Conservation (phyloP, 2,113 vertebrate genomes). For the Amphiprion ocellaris region DNA sequence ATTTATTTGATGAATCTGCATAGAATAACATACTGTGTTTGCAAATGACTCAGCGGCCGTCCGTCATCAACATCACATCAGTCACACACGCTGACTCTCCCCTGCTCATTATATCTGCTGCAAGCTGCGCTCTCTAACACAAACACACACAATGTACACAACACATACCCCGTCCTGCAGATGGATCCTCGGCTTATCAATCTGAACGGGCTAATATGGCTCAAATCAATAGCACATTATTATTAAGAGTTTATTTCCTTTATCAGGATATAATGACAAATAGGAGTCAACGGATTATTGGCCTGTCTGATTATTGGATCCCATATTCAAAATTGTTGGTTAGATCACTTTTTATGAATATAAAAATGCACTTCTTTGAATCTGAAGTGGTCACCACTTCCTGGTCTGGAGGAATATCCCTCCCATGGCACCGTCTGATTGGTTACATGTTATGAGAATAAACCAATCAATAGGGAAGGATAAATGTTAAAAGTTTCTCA, state of each 20-base stretch:
- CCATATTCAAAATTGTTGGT: too few species aligned
- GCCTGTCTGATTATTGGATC: neutral
- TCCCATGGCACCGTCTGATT: too few species aligned
- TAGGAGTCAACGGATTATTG: too few species aligned
- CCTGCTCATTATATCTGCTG: conserved; percentile 52
- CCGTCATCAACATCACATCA: conserved; percentile 63
- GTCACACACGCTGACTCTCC: conserved; percentile 59
- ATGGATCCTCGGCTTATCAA: neutral
- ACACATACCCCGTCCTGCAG: conserved; percentile 12
- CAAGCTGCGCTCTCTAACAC: conserved; percentile 48
- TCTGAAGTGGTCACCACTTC: too few species aligned
- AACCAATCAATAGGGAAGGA: too few species aligned
- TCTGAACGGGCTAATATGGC: too few species aligned
- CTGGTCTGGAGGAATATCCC: too few species aligned
- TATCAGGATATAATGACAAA: neutral
- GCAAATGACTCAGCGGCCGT: conserved; percentile 58
- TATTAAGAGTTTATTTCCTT: neutral
- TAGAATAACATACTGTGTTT: conserved; percentile 53
- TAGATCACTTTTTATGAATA: too few species aligned
- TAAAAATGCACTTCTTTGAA: too few species aligned
- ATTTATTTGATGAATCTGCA: conserved; percentile 46
- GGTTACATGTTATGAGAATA: too few species aligned
- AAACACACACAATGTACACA: conserved; percentile 41
- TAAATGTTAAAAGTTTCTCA: too few species aligned
- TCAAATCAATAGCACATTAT: neutral